phyloP scores from a whole-genome alignment of 2,888 invertebrate genomes.

The Tetragonula carbonaria region DNA sequence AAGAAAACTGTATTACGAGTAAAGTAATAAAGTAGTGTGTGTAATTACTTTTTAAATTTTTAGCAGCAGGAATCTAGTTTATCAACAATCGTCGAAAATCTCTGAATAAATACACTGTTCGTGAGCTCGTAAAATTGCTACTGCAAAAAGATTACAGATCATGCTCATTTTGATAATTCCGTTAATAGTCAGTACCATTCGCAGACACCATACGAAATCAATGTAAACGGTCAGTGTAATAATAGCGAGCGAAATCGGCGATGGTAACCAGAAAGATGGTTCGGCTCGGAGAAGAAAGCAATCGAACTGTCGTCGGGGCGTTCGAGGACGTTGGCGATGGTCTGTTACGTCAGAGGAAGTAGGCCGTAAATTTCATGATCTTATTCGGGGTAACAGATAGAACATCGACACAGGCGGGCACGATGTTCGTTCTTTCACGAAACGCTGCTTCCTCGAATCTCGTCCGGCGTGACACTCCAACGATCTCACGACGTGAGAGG shows the following conservation, averaged over 20 bases:
- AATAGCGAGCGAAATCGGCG: conserved; percentile 60
- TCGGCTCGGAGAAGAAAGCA: conserved; percentile 64
- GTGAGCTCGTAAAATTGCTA: too few species aligned
- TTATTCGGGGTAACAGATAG: conserved; percentile 63
- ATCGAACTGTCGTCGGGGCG: conserved; percentile 56
- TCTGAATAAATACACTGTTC: too few species aligned
- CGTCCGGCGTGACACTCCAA: conserved; percentile 40
- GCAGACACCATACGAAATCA: background rate
- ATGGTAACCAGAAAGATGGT: conserved; percentile 39
- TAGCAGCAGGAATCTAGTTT: too few species aligned
- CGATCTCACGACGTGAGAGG: conserved; percentile 47
- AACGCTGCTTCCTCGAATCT: conserved; percentile 48
- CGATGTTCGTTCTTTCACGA: conserved; percentile 56
- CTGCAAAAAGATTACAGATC: background rate
- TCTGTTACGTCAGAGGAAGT: conserved; percentile 60
- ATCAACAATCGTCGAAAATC: too few species aligned
- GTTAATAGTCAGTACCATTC: too few species aligned
- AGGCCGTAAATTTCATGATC: conserved; percentile 72
- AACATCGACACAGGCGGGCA: conserved; percentile 34
- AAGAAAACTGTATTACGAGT: too few species aligned
- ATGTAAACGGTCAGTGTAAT: conserved; percentile 41
- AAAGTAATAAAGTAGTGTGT: too few species aligned
- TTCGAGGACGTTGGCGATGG: conserved; percentile 46
- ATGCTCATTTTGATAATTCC: background rate
- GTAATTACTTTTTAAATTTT: too few species aligned